A percentile compares a stretch with the other conserved stretches of the same genome.
Evolutionary conservation across 2,113 vertebrate genomes (phyloP).

Genomic region (Telmatochromis sp.): DNA sequence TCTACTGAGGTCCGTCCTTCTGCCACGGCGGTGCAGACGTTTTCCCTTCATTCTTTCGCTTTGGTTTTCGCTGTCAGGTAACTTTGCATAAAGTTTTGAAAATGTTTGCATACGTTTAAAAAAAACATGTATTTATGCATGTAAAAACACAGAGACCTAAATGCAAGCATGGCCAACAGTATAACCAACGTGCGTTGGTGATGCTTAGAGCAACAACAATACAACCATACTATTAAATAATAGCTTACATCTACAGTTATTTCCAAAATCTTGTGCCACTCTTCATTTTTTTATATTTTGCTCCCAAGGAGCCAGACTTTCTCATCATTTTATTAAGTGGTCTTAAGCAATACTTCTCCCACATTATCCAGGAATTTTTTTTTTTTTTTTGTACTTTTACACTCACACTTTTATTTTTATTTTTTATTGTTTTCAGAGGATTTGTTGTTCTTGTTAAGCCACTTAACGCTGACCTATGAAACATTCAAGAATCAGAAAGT

Average conservation of each 20-base stretch:
- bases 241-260: not conserved
- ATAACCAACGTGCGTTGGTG: not conserved
- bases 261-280: not conserved
- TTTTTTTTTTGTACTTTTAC: not conserved
- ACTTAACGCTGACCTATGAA: not conserved
- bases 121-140: not conserved
- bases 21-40: not conserved
- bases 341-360: not conserved
- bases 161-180: not conserved
- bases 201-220: not conserved
- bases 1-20: not conserved
- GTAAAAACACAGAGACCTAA: not conserved
- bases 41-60: not conserved
- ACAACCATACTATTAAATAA: not conserved
- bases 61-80: not conserved
- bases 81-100: not conserved
- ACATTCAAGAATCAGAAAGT: not conserved
- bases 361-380: rapidly evolving
- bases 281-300: not conserved
- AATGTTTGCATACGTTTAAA: not conserved
- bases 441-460: not conserved
- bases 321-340: rapidly evolving
- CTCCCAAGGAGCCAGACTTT: not conserved
- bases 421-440: not conserved
- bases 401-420: not conserved